These are phyloP conservation scores for Yponomeuta evonymella DNA, from an alignment of 2,888 invertebrate genomes.

Conservation along the genomic window DNA sequence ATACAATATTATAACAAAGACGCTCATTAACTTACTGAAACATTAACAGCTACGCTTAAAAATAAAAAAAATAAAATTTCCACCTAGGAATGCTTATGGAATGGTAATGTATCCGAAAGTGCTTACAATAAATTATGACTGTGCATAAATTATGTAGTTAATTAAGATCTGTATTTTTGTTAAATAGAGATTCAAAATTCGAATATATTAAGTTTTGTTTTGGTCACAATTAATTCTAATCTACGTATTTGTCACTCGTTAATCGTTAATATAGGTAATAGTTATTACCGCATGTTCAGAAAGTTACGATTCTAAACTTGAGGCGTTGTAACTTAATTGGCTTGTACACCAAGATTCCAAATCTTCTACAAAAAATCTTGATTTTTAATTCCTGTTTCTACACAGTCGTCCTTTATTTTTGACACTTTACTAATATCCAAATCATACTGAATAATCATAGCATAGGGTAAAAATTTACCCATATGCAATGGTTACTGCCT, in stretches of 20 bases:
- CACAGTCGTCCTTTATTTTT: neutral
- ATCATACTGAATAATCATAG: neutral
- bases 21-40: neutral
- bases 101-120: constrained; percentile 30
- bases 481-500: neutral
- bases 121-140: constrained; percentile 2
- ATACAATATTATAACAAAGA: neutral
- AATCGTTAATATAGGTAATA: too few species aligned
- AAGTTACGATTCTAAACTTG: too few species aligned
- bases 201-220: neutral
- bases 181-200: neutral
- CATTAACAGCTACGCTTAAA: constrained; percentile 15
- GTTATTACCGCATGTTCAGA: too few species aligned
- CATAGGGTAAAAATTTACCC: neutral
- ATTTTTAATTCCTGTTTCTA: neutral
- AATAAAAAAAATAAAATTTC: constrained; percentile 37
- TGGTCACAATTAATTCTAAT: neutral
- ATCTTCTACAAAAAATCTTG: neutral
- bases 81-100: constrained; percentile 50
- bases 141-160: neutral
- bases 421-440: neutral
- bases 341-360: neutral
- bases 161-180: neutral
- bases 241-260: neutral
- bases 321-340: neutral